Percentiles rank a stretch among this genome's conserved stretches.
Conservation (phyloP, 2,797 vertebrate species). For the Galagoides demidoff region DNA sequence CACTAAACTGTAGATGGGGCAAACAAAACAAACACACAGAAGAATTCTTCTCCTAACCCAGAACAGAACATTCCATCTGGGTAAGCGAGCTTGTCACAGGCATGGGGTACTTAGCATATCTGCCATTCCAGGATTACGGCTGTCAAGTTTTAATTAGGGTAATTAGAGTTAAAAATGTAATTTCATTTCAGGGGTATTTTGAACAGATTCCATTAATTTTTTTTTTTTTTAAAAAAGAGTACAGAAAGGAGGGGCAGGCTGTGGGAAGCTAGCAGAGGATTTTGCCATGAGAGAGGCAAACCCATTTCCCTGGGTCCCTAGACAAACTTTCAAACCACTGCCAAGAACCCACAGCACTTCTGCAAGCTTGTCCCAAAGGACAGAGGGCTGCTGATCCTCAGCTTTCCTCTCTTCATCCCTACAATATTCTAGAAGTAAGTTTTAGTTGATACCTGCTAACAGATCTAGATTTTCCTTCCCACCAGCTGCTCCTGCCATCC, state of each 20-base stretch:
- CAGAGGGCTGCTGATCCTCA: constrained; percentile 27
- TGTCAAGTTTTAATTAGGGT: constrained; percentile 81
- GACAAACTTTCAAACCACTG: constrained; percentile 49
- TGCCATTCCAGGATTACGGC: constrained; percentile 74
- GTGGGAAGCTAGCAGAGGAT: constrained; percentile 33
- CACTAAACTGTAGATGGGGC: neutral
- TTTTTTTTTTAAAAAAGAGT: constrained; percentile 63
- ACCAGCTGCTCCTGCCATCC: neutral
- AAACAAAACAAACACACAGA: constrained; percentile 2
- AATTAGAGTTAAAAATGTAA: constrained; percentile 83
- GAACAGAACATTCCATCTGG: constrained; percentile 72
- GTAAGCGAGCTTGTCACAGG: constrained; percentile 69
- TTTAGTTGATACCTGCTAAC: neutral
- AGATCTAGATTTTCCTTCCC: constrained; percentile 3
- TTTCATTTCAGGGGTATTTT: constrained; percentile 79
- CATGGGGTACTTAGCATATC: constrained; percentile 74
- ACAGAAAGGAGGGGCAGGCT: constrained; percentile 55
- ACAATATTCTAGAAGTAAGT: constrained; percentile 35
- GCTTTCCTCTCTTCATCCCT: neutral
- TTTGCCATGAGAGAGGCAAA: constrained; percentile 61
- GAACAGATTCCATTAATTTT: constrained; percentile 78
- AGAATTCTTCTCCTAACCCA: constrained; percentile 58
- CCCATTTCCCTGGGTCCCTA: neutral
- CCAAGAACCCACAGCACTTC: constrained; percentile 51
- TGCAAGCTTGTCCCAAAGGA: constrained; percentile 40